Evolutionary conservation across 1,140 invertebrate species (phyloP), one percentile per base, ranked within the genome.

Genomic region (Drosophila elegans): DNA sequence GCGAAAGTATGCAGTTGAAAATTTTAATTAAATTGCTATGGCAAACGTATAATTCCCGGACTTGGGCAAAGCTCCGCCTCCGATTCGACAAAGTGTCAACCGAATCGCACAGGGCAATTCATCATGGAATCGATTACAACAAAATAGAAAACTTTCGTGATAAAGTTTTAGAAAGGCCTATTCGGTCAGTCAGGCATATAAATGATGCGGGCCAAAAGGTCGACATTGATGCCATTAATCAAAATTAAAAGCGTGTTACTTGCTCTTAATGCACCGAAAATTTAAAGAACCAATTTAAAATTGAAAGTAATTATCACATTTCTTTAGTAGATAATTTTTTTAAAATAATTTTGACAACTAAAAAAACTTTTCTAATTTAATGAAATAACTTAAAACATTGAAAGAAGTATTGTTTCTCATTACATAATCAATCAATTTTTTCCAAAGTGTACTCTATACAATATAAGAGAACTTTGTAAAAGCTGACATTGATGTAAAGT

Each of bases 11-110:
- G 81, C 74, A 81, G 66, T 74, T 64, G 68, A 71, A 80, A 89
- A 84, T 83, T 88, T 88, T 88, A 88, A 88, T 88, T 88, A 88
- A 88, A 88, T 84, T 80, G 76, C 68, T 10, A 62, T 41, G 48
- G 41, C 5, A 32, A 44, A 64, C 46, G 60, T 44, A 46, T 44
- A 46, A 60, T 66, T 32, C 46, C 39, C 42, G 55, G 32, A n/a
- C 6, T 36, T 36, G 10, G 25, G 29, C 32, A 11, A 56, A 48
- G 51, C 11, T 11, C 34, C 34, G 61, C 11, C 25, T 25, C 27
- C 36, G 42, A 46, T 51, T 54, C 59, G 39, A 52, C 59, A 63
- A 82, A 63, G 69, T 86, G 82, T 81, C 82, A 86, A 81, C 64
- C 48, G 69, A 86, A 75, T 64, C 52, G 69, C 66, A 78, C 61